Conservation (phyloP, 2,113 vertebrate species). For the Leiothrix lutea region DNA sequence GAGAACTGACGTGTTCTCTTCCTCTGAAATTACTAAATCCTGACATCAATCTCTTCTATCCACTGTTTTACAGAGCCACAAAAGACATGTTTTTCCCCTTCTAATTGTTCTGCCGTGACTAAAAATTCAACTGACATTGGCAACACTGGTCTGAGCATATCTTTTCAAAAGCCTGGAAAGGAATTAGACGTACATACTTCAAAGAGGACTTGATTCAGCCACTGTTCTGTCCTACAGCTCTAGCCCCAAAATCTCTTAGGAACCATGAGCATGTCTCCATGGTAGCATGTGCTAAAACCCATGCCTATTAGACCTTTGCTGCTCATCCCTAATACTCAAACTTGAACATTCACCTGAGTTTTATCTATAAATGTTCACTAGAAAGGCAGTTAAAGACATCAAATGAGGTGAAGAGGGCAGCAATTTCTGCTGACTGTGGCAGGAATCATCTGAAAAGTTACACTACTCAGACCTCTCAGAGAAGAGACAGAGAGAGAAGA, state of each 20-base stretch:
- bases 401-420: not conserved
- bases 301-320: not conserved
- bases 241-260: not conserved
- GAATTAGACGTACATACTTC: not conserved
- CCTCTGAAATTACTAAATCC: not conserved
- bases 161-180: not conserved
- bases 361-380: not conserved
- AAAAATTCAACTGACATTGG: not conserved
- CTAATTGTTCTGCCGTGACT: not conserved
- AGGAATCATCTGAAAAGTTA: not conserved
- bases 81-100: not conserved
- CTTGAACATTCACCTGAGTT: not conserved
- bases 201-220: not conserved
- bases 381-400: not conserved
- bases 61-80: not conserved
- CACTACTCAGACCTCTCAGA: accelerated
- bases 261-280: not conserved
- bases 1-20: accelerated
- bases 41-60: not conserved
- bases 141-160: not conserved
- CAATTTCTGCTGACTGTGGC: not conserved
- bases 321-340: not conserved
- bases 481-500: not conserved
- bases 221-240: not conserved
- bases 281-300: not conserved